Percentiles rank a stretch among this genome's conserved stretches.
These are phyloP conservation scores for Aselliscus stoliczkanus DNA, from an alignment of 2,797 vertebrate genomes.

Conservation along the genomic window DNA sequence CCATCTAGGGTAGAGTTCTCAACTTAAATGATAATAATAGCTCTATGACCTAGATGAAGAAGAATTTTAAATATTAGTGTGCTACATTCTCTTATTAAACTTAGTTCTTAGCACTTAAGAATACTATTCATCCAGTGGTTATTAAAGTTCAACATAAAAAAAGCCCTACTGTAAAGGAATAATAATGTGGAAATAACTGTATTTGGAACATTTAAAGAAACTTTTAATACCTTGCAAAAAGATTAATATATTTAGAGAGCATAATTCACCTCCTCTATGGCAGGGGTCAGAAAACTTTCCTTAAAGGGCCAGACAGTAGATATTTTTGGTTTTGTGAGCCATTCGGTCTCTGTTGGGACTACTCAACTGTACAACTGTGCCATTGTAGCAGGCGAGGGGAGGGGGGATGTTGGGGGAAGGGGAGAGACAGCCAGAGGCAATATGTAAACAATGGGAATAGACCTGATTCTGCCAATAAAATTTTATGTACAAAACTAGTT, in stretches of 20 bases:
- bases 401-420: too few relatives aligned
- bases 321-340: not conserved
- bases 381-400: not conserved
- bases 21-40: conserved; percentile 21
- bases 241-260: not conserved
- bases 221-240: conserved; percentile 1
- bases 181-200: not conserved
- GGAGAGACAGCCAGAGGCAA: not conserved
- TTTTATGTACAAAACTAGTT: conserved; percentile 31
- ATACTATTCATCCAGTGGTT: not conserved
- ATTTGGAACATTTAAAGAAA: not conserved
- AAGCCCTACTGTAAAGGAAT: not conserved
- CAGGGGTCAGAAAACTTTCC: not conserved
- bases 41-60: not conserved
- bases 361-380: not conserved
- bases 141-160: conserved; percentile 14
- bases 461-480: not conserved
- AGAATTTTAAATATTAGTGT: not conserved
- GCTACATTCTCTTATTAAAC: conserved; percentile 5
- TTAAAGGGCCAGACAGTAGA: not conserved
- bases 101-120: not conserved
- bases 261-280: not conserved
- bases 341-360: not conserved
- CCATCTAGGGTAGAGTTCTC: not conserved
- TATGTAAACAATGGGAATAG: not conserved